Base-by-base conservation (phyloP, 1,140 invertebrate species). In the Drosophila baimaii region DNA sequence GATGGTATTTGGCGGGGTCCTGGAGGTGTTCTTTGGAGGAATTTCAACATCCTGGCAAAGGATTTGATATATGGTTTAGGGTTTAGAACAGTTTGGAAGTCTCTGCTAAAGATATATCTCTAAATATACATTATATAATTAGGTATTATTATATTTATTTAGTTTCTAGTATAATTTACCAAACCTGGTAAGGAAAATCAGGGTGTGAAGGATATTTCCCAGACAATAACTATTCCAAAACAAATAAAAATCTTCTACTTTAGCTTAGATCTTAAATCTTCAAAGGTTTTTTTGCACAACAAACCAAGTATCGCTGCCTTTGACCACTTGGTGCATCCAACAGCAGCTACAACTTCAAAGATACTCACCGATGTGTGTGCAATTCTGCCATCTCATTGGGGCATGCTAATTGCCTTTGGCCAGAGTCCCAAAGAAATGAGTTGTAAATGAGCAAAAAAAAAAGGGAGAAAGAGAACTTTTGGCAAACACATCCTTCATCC, bases 331-430 rank as follows among this genome's bases (percentile, higher is more conserved):
- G 77, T 73, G 4, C 1, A 8, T 7, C 3, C 7, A 8, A 17
- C 47, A 44, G 10, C 15, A 43, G 21, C 33, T 37, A 6, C 43
- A 63, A 63, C 84, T 83, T 86, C 84, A 86, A 86, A 83, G 83
- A 76, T 51, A 6, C n/a, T 43, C 47, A 58, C 55, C 66, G 68
- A 33, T 43, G 15, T n/a, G 1, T 62, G 56, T 69, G 58, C 41
- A 71, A 46, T 79, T 75, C 47, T 79, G 83, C 84, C 37, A 31
- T 37, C 35, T 88, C 83, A 88, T 88, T 62, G 46, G 47, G 46
- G 84, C 83, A 88, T 88, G 84, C 46, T 89, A 88, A 88, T 88
- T 88, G 77, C 84, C 72, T 83, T 89, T 88, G 75, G 83, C 49
- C 46, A 89, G 72, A 80, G 84, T 89, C 84, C 73, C 37, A 83